These are phyloP conservation scores for Alauda arvensis DNA, from an alignment of 2,797 vertebrate species.

Conservation along the genomic window DNA sequence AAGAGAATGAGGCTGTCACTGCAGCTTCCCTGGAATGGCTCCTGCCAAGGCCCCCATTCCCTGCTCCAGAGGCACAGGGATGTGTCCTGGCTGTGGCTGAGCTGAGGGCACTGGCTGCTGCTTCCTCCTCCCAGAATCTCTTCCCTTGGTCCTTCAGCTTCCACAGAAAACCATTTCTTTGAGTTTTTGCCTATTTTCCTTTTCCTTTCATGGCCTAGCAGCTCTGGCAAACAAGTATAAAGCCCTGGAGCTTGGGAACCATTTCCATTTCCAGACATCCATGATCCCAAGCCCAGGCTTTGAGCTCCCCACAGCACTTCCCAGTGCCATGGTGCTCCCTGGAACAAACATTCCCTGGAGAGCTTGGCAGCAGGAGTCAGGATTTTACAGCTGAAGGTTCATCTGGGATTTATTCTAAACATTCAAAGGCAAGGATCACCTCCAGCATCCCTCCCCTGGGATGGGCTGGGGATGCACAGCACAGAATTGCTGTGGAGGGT, in stretches of 20 bases:
- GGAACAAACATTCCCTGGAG: not conserved
- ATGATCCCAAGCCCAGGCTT: fast-evolving
- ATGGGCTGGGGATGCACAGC: not conserved
- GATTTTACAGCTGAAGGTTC: not conserved
- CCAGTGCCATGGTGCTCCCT: not conserved
- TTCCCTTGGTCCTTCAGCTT: not conserved
- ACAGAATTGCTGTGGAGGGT: not conserved
- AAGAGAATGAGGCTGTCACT: fast-evolving
- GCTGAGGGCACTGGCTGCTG: not conserved
- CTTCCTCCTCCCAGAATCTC: not conserved
- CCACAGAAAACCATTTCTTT: not conserved
- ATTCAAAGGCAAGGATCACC: not conserved
- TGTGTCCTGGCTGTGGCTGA: not conserved
- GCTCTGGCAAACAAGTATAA: not conserved
- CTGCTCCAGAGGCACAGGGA: not conserved
- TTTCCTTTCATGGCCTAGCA: not conserved
- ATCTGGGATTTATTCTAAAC: not conserved
- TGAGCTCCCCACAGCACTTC: not conserved
- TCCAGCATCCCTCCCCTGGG: not conserved
- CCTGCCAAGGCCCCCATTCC: not conserved
- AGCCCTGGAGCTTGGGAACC: not conserved
- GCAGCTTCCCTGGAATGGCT: not conserved
- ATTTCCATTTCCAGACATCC: not conserved
- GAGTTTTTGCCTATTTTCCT: not conserved
- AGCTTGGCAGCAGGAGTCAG: not conserved